Conservation (phyloP, 2,797 vertebrate species). For the Propithecus deckenii region DNA sequence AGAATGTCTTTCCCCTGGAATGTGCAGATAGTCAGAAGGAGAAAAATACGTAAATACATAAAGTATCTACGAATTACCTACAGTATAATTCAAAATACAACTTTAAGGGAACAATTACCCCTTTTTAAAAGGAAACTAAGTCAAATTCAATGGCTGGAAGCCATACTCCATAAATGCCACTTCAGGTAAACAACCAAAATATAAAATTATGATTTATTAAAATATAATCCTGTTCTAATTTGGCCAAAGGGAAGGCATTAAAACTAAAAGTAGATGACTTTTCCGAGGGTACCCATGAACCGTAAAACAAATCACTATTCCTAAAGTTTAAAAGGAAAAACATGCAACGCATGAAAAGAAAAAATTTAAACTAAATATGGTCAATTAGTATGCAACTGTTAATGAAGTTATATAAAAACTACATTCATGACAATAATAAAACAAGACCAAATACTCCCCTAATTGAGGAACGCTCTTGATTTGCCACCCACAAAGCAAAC, state of each 20-base stretch:
- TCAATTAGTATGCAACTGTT: not conserved
- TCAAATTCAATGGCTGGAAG: not conserved
- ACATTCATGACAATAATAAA: not conserved
- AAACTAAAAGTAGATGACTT: not conserved
- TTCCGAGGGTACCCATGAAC: not conserved
- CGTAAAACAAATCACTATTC: not conserved
- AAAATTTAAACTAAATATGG: constrained; percentile 23
- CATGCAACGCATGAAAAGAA: not conserved
- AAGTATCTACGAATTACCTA: not conserved
- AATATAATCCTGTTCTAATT: constrained; percentile 27
- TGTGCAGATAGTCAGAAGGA: not conserved
- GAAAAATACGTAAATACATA: constrained; percentile 10
- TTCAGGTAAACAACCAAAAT: not conserved
- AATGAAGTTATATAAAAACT: constrained; percentile 9
- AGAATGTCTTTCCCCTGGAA: not conserved
- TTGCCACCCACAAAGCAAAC: not conserved
- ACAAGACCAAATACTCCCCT: not conserved
- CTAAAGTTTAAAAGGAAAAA: constrained; percentile 25
- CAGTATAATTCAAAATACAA: constrained; percentile 21
- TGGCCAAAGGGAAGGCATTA: constrained; percentile 1
- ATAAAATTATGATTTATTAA: constrained; percentile 46
- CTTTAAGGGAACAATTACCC: not conserved
- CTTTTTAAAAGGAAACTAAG: constrained; percentile 12
- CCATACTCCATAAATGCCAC: not conserved
- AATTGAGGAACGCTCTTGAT: not conserved